Percentiles rank a stretch among this genome's conserved stretches.
These are phyloP conservation scores for Apogon talboti DNA, from an alignment of 2,797 vertebrate species.

Conservation along the genomic window DNA sequence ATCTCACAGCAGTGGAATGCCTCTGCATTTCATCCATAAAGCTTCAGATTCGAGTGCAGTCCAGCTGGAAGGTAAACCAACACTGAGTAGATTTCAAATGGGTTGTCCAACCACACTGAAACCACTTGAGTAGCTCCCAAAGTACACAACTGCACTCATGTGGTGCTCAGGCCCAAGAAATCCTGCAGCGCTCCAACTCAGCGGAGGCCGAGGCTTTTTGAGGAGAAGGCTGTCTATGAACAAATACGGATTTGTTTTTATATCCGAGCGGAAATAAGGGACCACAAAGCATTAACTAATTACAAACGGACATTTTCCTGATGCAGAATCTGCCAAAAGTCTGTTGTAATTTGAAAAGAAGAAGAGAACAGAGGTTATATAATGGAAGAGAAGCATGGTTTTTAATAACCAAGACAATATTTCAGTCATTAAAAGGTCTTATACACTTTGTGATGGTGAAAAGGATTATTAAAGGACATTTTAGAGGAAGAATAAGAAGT, in stretches of 20 bases:
- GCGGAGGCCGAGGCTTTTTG: constrained; percentile 23
- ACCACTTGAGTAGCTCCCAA: constrained; percentile 56
- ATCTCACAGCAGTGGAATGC: constrained; percentile 26
- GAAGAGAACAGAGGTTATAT: neutral
- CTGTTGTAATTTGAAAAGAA: neutral
- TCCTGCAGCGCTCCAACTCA: constrained; percentile 1
- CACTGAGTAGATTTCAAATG: constrained; percentile 39
- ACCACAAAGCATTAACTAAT: constrained; percentile 26
- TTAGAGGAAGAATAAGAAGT: too few species aligned
- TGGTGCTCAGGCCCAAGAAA: constrained; percentile 24
- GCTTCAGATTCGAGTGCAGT: constrained; percentile 16
- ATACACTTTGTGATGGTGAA: too few species aligned
- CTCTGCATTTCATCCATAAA: constrained; percentile 32
- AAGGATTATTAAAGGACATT: too few species aligned
- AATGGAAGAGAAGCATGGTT: neutral
- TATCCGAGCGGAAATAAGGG: constrained; percentile 7
- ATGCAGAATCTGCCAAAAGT: neutral
- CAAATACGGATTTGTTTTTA: constrained; percentile 40
- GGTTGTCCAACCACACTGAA: constrained; percentile 50
- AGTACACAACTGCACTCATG: constrained; percentile 52
- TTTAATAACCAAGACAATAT: neutral
- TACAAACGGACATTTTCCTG: constrained; percentile 23
- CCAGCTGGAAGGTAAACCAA: constrained; percentile 55
- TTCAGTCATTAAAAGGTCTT: too few species aligned
- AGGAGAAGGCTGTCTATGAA: constrained; percentile 13